phyloP scores from a whole-genome alignment of 2,888 invertebrate species.

The Cephus pygmeus region DNA sequence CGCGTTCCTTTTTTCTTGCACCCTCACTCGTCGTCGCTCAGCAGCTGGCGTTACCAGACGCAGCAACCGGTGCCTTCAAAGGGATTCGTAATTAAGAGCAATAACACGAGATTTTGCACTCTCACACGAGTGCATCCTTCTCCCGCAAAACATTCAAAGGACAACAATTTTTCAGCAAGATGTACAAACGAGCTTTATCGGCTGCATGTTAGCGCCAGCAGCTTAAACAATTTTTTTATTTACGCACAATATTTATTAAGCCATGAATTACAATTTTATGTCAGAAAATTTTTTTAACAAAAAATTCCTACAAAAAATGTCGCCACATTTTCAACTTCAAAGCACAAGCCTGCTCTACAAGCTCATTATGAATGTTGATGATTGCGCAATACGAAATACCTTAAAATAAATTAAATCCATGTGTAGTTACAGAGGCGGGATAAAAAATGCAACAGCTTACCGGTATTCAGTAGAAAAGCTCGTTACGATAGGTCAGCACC shows the following conservation, averaged over 20 bases:
- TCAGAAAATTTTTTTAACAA: neutral
- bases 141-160: neutral
- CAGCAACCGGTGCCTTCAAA: neutral
- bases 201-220: neutral
- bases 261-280: neutral
- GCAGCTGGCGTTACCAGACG: neutral
- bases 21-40: neutral
- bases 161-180: neutral
- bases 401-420: neutral
- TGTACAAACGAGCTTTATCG: neutral
- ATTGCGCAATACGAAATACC: too few relatives aligned
- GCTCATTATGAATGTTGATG: neutral
- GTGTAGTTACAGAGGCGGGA: neutral
- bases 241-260: neutral
- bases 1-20: neutral
- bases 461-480: neutral
- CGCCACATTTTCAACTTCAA: neutral
- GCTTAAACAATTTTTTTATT: neutral
- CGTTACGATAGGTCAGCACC: neutral
- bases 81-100: neutral
- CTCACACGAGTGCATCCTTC: neutral
- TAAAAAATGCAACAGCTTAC: neutral
- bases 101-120: neutral
- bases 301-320: neutral
- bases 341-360: neutral